Evolutionary conservation across 2,797 vertebrate genomes (phyloP), one percentile per base, ranked within the genome.

Genomic region (Phataginus tetradactyla): DNA sequence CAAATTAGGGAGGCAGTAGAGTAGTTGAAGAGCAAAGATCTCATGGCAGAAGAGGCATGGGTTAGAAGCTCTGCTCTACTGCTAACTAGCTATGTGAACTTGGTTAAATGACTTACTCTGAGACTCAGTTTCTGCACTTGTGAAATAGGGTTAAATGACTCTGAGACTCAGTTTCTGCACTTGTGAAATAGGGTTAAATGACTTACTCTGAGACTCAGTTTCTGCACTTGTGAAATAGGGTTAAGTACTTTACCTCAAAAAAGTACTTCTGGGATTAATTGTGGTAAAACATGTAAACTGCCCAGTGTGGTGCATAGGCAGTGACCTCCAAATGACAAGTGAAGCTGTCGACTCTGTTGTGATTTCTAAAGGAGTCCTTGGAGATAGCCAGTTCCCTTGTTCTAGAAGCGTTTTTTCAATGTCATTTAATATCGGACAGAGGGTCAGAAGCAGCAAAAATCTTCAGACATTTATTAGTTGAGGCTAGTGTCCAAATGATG

Each of bases 131-230:
- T 96, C 55, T 96, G 42, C 29, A 32, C 20, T 80, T 87, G 34
- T 86, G 53, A 91, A 94, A 86, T n/a, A n/a, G n/a, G n/a, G n/a
- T n/a, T n/a, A n/a, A n/a, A 4, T 91, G 95, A 84, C 83, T 61
- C 14, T 94, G 49, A 69, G 51, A 86, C 57, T 87, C 37, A 71
- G 29, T 79, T 94, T 96, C 55, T 96, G 42, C 29, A n/a, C 20
- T 80, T 87, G 34, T 86, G 53, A 92, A 94, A 86, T 25, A 23
- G 5, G 21, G n/a, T 74, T 78, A 72, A 72, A 72, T 92, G 71
- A 80, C 5, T 91, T 96, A 84, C 83, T 61, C 14, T 94, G 49
- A 69, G 51, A 86, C 57, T 87, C 37, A 71, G 29, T 79, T 94
- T 96, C 55, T 96, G 42, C 29, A n/a, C 20, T 80, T 87, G 34